Evolutionary conservation across 2,888 invertebrate species (phyloP).

Genomic region (Dryomyza anilis): DNA sequence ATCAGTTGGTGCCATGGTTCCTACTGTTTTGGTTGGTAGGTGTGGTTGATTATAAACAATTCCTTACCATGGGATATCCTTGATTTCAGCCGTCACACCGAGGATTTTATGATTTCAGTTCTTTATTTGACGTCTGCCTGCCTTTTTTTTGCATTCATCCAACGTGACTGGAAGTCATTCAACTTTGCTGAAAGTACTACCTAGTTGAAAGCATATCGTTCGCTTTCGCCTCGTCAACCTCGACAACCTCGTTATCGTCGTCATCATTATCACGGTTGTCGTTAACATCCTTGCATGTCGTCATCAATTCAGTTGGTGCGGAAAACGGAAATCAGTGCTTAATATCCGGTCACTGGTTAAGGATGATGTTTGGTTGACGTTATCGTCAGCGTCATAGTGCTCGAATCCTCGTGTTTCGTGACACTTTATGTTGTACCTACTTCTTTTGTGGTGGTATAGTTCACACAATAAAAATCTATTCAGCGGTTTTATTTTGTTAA

Average conservation of each 20-base stretch:
- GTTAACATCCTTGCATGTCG: background rate
- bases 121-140: background rate
- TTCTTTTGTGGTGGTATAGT: too few species aligned
- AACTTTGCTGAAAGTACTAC: background rate
- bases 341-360: slow-evolving; percentile 7
- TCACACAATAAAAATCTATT: too few species aligned
- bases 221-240: background rate
- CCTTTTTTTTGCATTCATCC: too few species aligned
- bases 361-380: background rate
- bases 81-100: background rate
- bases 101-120: background rate
- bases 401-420: too few species aligned
- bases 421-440: too few species aligned
- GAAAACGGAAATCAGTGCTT: slow-evolving; percentile 9
- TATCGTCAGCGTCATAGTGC: background rate
- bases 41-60: too few species aligned
- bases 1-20: too few species aligned
- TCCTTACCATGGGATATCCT: too few species aligned
- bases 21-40: too few species aligned
- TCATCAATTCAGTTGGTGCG: background rate
- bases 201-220: background rate
- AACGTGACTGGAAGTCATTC: background rate
- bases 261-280: background rate
- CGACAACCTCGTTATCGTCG: background rate
- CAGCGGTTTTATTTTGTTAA: too few species aligned